Evolutionary conservation across 2,113 vertebrate species (phyloP), one percentile per base, ranked within the genome.

Genomic region (Anguilla rostrata): DNA sequence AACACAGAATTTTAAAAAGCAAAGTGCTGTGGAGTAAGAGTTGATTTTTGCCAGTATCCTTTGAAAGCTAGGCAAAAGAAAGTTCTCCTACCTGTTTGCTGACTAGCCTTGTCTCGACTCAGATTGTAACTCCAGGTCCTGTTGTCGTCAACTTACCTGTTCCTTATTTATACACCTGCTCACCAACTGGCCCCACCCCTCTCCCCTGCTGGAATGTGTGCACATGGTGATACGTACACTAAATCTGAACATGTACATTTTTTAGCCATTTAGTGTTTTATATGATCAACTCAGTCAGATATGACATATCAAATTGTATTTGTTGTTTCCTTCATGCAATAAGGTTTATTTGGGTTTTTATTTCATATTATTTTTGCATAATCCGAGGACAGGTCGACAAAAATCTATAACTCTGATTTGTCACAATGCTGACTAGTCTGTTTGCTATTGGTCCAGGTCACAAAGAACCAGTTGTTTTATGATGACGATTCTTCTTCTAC

Each of bases 301-400:
- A 7, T 79, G 78, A 56, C 9, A 57, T n/a, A 39, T 85, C 71
- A 80, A 9, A 14, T 85, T 34, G 9, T 75, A 29, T 34, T 75
- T 34, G 39, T 15, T 40, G 40, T 46, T 78, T 75, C 75, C 39
- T 46, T 85, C 29, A 29, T 1, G 43, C 15, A 39, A 78, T 14
- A 63, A 56, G 53, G 75, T 39, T 39, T 56, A 22, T 39, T 34
- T 22, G 12, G 16, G 49, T 12, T 79, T 6, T 57, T 34, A 78
- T 5, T n/a, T 66, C 60, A 83, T 16, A 83, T 83, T 29, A 29
- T 83, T 49, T 87, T 93, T 96, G 95, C 96, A 91, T 11, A 34
- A 84, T 92, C 96, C 96, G 97, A 93, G 87, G 94, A 94, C 94
- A 95, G 93, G 93, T 97, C 96, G 96, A 90, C 95, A 89, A 91